These are phyloP conservation scores for Callitettix versicolor DNA, from an alignment of 1,140 invertebrate species.

Conservation along the genomic window DNA sequence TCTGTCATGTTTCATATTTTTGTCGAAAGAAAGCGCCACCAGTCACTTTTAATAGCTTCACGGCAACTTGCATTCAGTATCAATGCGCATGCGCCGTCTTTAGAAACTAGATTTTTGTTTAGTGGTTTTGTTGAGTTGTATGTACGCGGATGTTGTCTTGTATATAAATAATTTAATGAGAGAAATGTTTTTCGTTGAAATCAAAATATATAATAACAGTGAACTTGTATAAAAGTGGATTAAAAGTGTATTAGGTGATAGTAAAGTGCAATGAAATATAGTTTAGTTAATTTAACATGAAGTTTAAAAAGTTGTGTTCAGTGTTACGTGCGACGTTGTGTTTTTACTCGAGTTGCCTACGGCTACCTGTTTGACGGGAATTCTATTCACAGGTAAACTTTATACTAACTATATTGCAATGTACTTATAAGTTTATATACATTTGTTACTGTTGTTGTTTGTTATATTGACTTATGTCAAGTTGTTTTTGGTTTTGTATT, in stretches of 20 bases:
- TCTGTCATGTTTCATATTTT: no score
- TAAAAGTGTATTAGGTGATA: background rate
- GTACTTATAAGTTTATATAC: background rate
- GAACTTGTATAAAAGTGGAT: conserved; percentile 1
- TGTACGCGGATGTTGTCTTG: conserved; percentile 4
- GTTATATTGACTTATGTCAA: background rate
- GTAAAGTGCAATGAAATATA: conserved; percentile 2
- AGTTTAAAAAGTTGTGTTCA: conserved; percentile 14
- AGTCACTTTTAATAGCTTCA: background rate
- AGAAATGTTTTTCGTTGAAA: background rate
- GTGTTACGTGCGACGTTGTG: conserved; percentile 16
- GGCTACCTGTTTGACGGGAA: conserved; percentile 17
- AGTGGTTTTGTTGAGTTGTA: conserved; percentile 9
- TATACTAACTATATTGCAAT: background rate
- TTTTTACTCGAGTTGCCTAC: conserved; percentile 15
- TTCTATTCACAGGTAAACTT: conserved; percentile 15
- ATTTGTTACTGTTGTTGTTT: background rate
- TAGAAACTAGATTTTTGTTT: conserved; percentile 11
- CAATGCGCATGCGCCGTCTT: conserved; percentile 6
- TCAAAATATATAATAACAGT: background rate
- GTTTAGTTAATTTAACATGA: conserved; percentile 5
- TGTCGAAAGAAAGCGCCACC: background rate
- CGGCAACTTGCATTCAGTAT: no score
- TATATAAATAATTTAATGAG: background rate
- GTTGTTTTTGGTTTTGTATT: background rate